Percentiles rank a stretch among this genome's conserved stretches.
phyloP scores from a whole-genome alignment of 2,888 invertebrate genomes.

The Esperia sulphurella region DNA sequence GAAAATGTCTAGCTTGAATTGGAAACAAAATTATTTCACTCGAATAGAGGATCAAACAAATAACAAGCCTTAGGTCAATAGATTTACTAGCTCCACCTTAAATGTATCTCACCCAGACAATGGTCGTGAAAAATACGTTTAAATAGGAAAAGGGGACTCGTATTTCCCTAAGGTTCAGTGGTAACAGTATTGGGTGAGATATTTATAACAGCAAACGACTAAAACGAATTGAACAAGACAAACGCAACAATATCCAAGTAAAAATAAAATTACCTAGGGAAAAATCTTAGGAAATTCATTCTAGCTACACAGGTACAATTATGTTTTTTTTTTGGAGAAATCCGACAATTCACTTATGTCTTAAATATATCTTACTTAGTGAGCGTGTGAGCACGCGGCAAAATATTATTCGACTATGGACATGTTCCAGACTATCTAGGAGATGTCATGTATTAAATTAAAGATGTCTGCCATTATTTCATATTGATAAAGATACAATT shows the following conservation, averaged over 20 bases:
- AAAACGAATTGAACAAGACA: not conserved
- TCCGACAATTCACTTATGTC: slow-evolving; percentile 67
- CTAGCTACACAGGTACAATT: slow-evolving; percentile 77
- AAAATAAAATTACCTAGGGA: slow-evolving; percentile 27
- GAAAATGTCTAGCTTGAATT: not conserved
- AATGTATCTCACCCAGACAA: too few species aligned
- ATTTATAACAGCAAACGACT: not conserved
- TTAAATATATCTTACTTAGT: slow-evolving; percentile 53
- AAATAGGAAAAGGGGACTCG: too few species aligned
- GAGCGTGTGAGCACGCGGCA: slow-evolving; percentile 23
- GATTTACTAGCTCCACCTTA: too few species aligned
- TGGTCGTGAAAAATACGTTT: too few species aligned
- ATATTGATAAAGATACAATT: too few species aligned
- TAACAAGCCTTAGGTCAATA: too few species aligned
- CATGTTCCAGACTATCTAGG: too few species aligned
- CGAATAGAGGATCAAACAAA: too few species aligned
- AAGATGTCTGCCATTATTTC: too few species aligned
- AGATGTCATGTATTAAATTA: not conserved
- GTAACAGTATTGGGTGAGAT: too few species aligned
- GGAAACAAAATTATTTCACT: too few species aligned
- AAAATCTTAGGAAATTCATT: slow-evolving; percentile 61
- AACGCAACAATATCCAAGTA: slow-evolving; percentile 61
- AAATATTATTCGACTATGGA: slow-evolving; percentile 8
- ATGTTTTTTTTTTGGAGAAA: slow-evolving; percentile 40
- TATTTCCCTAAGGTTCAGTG: too few species aligned